A percentile compares a stretch with the other conserved stretches of the same genome.
These are phyloP conservation scores for Oreochromis niloticus DNA, from an alignment of 2,113 vertebrate genomes.

Conservation along the genomic window DNA sequence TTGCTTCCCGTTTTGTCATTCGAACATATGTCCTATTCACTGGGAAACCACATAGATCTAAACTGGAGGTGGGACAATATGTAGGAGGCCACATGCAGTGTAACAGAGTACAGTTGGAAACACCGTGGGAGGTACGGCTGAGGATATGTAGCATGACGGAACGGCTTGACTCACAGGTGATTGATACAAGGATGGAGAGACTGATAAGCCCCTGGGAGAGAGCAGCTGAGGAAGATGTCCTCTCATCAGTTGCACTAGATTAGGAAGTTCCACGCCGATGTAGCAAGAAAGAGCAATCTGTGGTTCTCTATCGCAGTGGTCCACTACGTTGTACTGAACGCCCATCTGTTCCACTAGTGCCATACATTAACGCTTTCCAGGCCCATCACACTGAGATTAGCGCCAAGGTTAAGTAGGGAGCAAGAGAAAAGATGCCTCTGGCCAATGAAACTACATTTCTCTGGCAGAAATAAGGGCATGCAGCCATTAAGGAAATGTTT, in stretches of 20 bases:
- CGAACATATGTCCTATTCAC: constrained; percentile 10
- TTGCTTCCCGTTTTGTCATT: background rate
- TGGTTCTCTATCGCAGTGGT: constrained; percentile 14
- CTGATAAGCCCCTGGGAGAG: constrained; percentile 31
- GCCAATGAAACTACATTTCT: background rate
- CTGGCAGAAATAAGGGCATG: background rate
- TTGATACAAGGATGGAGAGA: constrained; percentile 40
- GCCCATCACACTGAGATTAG: background rate
- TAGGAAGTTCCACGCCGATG: constrained; percentile 40
- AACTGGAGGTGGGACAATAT: background rate
- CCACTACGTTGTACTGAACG: constrained; percentile 14
- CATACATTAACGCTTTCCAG: constrained; percentile 20
- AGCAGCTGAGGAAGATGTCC: constrained; percentile 54
- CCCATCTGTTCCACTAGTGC: constrained; percentile 33
- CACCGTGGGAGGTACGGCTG: constrained; percentile 10
- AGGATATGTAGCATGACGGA: constrained; percentile 39
- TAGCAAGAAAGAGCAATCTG: constrained; percentile 46
- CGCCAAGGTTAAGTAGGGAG: background rate
- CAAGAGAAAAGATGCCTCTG: background rate
- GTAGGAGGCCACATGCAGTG: background rate
- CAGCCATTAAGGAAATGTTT: background rate
- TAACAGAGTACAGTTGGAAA: constrained; percentile 28
- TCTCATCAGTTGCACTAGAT: constrained; percentile 60
- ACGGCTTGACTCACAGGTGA: constrained; percentile 40
- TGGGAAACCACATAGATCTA: background rate